phyloP scores from a whole-genome alignment of 2,113 vertebrate genomes.

The Erythrolamprus reginae region DNA sequence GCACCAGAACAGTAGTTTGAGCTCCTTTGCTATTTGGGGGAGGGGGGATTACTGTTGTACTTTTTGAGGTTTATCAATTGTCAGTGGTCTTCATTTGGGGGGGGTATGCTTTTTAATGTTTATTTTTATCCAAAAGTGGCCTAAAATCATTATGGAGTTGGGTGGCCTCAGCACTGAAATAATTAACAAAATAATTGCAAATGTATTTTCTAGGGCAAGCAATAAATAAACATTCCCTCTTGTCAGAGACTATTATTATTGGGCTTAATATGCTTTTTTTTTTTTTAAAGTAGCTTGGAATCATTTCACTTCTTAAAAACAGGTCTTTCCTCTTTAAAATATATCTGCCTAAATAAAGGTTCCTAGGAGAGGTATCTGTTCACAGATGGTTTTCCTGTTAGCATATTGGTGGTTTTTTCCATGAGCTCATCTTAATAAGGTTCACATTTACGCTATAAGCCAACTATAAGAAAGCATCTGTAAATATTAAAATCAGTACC shows the following conservation, averaged over 20 bases:
- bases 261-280: conserved; percentile 12
- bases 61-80: not conserved
- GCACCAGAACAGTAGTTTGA: not conserved
- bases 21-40: not conserved
- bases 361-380: not conserved
- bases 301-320: not conserved
- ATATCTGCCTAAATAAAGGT: conserved; percentile 2
- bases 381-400: not conserved
- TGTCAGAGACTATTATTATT: conserved; percentile 28
- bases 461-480: not conserved
- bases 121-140: not conserved
- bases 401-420: not conserved
- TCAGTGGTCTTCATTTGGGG: not conserved
- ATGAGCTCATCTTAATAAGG: not conserved
- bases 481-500: not conserved
- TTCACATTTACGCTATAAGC: not conserved
- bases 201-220: conserved; percentile 25
- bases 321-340: conserved; percentile 32
- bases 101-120: not conserved
- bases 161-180: not conserved
- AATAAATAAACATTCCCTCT: not conserved
- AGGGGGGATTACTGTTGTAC: not conserved
- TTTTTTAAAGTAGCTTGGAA: conserved; percentile 28
- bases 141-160: not conserved
- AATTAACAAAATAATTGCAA: not conserved